A percentile compares a stretch with the other conserved stretches of the same genome.
These are phyloP conservation scores for Trypoxylus dichotomus DNA, from an alignment of 1,140 invertebrate species.

Conservation along the genomic window DNA sequence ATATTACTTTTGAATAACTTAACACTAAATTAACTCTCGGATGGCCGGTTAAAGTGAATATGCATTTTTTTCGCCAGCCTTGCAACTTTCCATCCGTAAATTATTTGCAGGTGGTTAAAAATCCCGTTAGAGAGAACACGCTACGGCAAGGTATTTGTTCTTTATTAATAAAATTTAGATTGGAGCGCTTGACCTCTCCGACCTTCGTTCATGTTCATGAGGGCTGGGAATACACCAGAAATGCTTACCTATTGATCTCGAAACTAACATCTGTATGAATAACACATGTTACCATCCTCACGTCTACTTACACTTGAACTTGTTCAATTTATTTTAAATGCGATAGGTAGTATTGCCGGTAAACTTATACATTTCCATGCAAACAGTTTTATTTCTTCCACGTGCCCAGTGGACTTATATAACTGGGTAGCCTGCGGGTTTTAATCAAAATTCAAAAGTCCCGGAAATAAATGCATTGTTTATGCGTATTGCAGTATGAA, in stretches of 20 bases:
- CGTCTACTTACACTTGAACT: slow-evolving; percentile 2
- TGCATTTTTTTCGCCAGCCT: neutral
- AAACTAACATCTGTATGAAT: slow-evolving; percentile 2
- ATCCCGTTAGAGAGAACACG: neutral
- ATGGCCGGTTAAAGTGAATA: neutral
- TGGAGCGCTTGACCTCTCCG: neutral
- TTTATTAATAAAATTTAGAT: slow-evolving; percentile 17
- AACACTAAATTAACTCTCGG: too few relatives aligned
- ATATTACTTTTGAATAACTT: too few relatives aligned
- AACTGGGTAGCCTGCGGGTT: neutral
- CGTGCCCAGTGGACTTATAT: neutral
- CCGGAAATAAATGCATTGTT: too few relatives aligned
- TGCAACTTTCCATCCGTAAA: neutral
- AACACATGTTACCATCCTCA: slow-evolving; percentile 6
- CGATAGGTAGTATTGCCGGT: neutral
- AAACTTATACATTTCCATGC: neutral
- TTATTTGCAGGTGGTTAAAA: neutral
- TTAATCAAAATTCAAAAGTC: neutral
- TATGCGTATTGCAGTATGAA: too few relatives aligned
- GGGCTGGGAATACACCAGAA: neutral
- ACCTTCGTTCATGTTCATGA: neutral
- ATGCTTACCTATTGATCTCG: slow-evolving; percentile 1
- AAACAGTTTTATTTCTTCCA: neutral
- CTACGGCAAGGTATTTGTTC: neutral
- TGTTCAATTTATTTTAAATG: slow-evolving; percentile 15